Conservation (phyloP, 2,797 vertebrate species). For the Dromococcyx pavoninus region DNA sequence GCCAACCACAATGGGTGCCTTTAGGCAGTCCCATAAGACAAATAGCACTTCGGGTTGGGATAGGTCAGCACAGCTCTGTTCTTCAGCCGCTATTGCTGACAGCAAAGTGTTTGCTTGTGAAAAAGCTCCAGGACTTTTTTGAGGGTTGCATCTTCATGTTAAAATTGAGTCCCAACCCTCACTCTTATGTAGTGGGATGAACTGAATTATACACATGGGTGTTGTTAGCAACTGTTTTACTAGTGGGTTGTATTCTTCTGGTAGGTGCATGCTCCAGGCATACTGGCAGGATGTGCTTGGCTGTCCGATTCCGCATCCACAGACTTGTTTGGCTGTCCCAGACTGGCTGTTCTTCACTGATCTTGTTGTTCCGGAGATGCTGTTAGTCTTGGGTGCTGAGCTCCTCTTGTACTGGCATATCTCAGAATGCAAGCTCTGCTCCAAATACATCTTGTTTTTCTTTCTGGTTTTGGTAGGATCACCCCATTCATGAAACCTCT, state of each 20-base stretch:
- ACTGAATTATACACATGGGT: not conserved
- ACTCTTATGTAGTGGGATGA: not conserved
- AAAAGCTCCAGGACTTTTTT: not conserved
- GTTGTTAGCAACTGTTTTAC: conserved; percentile 6
- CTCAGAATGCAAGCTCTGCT: not conserved
- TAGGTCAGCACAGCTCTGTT: not conserved
- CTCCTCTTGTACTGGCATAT: not conserved
- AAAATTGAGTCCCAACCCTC: not conserved
- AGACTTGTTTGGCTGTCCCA: conserved; percentile 11
- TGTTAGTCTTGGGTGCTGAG: not conserved
- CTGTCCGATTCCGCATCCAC: not conserved
- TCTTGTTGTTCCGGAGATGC: conserved; percentile 2
- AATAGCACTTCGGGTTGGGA: not conserved
- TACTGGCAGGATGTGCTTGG: not conserved
- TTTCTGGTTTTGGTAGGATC: not conserved
- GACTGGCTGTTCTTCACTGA: not conserved
- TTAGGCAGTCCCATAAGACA: not conserved
- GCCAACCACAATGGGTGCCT: accelerated
- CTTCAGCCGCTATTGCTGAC: not conserved
- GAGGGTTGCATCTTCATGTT: not conserved
- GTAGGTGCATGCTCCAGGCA: not conserved
- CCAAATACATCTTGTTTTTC: not conserved
- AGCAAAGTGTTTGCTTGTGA: not conserved
- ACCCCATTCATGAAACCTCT: not conserved
- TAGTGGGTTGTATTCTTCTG: not conserved